Percentiles rank a stretch among this genome's conserved stretches.
phyloP scores from a whole-genome alignment of 2,797 vertebrate genomes.

The Clarias platycephalus region DNA sequence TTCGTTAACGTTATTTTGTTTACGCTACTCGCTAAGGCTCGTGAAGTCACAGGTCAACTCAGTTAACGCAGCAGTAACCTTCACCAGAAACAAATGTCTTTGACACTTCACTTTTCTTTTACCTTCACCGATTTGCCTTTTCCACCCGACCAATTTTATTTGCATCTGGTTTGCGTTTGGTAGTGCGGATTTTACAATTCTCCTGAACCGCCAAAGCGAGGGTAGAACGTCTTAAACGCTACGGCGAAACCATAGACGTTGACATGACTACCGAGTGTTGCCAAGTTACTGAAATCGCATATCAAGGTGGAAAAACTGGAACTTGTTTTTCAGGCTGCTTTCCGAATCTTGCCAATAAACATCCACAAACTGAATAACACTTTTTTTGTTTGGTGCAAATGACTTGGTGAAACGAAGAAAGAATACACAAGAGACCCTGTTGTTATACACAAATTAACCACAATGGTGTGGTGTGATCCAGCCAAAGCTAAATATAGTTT shows the following conservation, averaged over 20 bases:
- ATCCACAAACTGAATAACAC: too few relatives aligned
- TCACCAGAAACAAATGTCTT: not conserved
- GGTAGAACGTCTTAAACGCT: not conserved
- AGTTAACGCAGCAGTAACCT: not conserved
- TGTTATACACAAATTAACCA: not conserved
- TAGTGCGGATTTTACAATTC: not conserved
- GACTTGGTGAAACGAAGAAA: not conserved
- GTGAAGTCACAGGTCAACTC: not conserved
- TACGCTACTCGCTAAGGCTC: too few relatives aligned
- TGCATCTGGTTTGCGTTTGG: not conserved
- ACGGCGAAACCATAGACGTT: not conserved
- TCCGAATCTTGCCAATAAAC: not conserved
- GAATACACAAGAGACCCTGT: not conserved
- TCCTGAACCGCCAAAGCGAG: not conserved
- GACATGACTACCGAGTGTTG: not conserved
- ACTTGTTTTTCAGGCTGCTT: not conserved
- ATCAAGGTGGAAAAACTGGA: not conserved
- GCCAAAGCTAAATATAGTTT: not conserved
- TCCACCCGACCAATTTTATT: not conserved
- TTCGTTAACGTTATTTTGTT: not conserved
- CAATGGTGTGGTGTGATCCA: not conserved
- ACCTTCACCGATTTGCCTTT: not conserved
- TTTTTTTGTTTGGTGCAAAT: not conserved
- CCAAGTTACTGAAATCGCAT: not conserved
- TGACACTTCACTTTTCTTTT: not conserved